phyloP scores from a whole-genome alignment of 2,888 invertebrate species.

The Plusia festucae region DNA sequence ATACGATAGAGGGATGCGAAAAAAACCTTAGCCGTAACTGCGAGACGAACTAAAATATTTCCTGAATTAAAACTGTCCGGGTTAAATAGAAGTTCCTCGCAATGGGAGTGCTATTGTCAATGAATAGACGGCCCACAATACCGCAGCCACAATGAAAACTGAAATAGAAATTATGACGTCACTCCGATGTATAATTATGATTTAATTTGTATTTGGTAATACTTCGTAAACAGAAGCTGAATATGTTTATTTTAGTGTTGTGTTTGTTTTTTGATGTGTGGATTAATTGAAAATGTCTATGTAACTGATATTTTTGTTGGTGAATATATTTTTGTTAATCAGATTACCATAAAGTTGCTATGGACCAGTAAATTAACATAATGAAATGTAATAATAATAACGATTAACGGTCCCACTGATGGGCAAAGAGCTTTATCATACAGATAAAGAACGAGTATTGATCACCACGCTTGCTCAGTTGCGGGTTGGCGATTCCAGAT shows the following conservation, averaged over 20 bases:
- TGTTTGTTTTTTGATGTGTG: constrained; percentile 16
- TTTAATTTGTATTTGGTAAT: constrained; percentile 20
- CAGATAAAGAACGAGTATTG: too few relatives aligned
- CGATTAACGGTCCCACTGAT: too few relatives aligned
- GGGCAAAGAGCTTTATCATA: too few relatives aligned
- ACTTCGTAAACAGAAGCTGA: not conserved
- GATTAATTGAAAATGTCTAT: not conserved
- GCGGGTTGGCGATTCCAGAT: too few relatives aligned
- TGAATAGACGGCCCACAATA: constrained; percentile 55
- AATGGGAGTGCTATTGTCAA: constrained; percentile 36
- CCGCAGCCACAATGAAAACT: constrained; percentile 45
- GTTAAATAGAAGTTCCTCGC: constrained; percentile 20
- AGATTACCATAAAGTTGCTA: too few relatives aligned
- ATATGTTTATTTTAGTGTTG: constrained; percentile 23
- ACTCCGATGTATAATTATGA: constrained; percentile 22
- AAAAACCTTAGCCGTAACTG: constrained; percentile 15
- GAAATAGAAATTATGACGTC: constrained; percentile 56
- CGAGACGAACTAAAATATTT: constrained; percentile 31
- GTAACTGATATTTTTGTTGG: not conserved
- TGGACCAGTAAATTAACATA: not conserved
- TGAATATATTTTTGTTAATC: not conserved
- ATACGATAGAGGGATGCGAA: too few relatives aligned
- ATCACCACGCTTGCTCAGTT: too few relatives aligned
- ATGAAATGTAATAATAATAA: too few relatives aligned
- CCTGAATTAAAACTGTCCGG: constrained; percentile 32